Conservation (phyloP, 2,888 invertebrate species). For the Odontocerum albicorne region DNA sequence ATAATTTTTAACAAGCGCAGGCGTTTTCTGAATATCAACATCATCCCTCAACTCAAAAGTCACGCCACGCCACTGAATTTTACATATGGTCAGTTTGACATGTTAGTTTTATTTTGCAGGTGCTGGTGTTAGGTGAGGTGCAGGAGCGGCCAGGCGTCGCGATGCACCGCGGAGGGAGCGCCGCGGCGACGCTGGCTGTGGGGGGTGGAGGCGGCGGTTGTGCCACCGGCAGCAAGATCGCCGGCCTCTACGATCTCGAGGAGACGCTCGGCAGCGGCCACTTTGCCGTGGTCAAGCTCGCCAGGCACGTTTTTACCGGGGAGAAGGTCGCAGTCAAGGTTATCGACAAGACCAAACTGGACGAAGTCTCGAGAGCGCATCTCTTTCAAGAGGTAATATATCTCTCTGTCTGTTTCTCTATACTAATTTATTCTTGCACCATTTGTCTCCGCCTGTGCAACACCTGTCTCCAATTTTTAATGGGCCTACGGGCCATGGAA, state of each 20-base stretch:
- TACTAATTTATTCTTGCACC: too few relatives aligned
- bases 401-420: too few relatives aligned
- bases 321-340: constrained; percentile 98
- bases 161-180: constrained; percentile 22
- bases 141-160: constrained; percentile 17
- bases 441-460: too few relatives aligned
- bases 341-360: constrained; percentile 97
- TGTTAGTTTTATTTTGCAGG: constrained; percentile 5
- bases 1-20: too few relatives aligned
- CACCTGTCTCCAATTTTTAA: too few relatives aligned
- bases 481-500: too few relatives aligned
- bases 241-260: constrained; percentile 95
- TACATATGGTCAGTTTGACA: too few relatives aligned
- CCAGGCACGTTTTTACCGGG: constrained; percentile 97
- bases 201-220: constrained; percentile 40
- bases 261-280: constrained; percentile 98
- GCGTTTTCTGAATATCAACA: too few relatives aligned
- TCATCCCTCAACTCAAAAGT: too few relatives aligned
- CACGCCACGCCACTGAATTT: too few relatives aligned
- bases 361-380: constrained; percentile 93
- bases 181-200: constrained; percentile 6
- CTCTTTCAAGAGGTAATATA: constrained; percentile 87
- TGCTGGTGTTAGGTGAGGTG: constrained; percentile 7
- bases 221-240: constrained; percentile 76
- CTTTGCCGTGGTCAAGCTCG: constrained; percentile 97